These are phyloP conservation scores for Caranx ignobilis DNA, from an alignment of 2,113 vertebrate genomes.

Conservation along the genomic window DNA sequence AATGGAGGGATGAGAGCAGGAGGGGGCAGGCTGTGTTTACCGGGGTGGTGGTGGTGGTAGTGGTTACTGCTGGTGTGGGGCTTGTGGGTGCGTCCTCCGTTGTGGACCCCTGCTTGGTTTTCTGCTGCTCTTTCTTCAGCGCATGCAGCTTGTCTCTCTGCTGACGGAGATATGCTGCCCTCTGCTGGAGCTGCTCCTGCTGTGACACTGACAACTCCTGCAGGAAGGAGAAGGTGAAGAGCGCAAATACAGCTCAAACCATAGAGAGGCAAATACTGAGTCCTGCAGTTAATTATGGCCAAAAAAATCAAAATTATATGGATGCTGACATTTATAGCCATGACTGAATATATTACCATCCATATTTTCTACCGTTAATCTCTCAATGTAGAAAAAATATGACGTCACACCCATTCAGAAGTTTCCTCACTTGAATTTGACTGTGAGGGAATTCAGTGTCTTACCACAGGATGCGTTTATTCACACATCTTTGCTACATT, in stretches of 20 bases:
- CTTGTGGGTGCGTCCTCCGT: constrained; percentile 74
- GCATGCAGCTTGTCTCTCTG: constrained; percentile 93
- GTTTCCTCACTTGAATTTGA: too few species aligned
- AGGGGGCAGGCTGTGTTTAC: constrained; percentile 56
- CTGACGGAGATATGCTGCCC: constrained; percentile 92
- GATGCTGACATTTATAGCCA: too few species aligned
- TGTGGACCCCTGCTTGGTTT: constrained; percentile 53
- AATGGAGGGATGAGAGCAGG: not conserved
- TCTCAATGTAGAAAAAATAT: too few species aligned
- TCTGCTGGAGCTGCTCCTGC: constrained; percentile 90
- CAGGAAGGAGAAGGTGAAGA: not conserved
- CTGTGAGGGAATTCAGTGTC: too few species aligned
- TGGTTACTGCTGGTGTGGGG: constrained; percentile 61
- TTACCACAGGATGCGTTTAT: too few species aligned
- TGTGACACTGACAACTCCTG: constrained; percentile 88
- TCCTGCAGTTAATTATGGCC: not conserved
- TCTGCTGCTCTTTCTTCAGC: constrained; percentile 88
- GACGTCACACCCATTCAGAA: too few species aligned
- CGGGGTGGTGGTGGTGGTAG: constrained; percentile 74
- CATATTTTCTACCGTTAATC: not conserved
- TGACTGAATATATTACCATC: not conserved
- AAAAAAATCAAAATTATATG: not conserved
- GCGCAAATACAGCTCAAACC: not conserved
- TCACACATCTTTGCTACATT: too few species aligned
- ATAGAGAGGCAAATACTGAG: not conserved